These are phyloP conservation scores for Philopotamus ludificatus DNA, from an alignment of 1,140 invertebrate species.

Conservation along the genomic window DNA sequence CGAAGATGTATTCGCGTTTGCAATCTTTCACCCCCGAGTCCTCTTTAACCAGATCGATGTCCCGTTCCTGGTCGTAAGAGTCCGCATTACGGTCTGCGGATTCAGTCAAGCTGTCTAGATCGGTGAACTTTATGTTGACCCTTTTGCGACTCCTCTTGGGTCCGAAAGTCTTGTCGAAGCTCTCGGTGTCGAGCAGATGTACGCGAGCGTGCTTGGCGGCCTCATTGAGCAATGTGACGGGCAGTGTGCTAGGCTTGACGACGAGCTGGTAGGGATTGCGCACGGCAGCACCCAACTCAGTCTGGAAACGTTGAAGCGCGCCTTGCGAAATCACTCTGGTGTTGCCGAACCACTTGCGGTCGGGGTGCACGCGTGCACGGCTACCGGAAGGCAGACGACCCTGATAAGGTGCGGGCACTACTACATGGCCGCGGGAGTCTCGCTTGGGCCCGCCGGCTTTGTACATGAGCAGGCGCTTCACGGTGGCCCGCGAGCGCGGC, in stretches of 20 bases:
- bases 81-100: slow-evolving; percentile 68
- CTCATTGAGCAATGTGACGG: slow-evolving; percentile 93
- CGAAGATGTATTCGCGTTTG: slow-evolving; percentile 83
- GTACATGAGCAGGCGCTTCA: slow-evolving; percentile 97
- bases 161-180: slow-evolving; percentile 93
- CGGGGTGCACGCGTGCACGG: slow-evolving; percentile 92
- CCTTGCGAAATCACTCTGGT: slow-evolving; percentile 89
- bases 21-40: slow-evolving; percentile 76
- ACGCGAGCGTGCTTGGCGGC: slow-evolving; percentile 86
- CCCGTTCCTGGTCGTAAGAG: slow-evolving; percentile 77
- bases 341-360: slow-evolving; percentile 98
- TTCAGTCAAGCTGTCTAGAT: slow-evolving; percentile 71
- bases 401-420: slow-evolving; percentile 94
- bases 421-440: slow-evolving; percentile 87
- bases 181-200: slow-evolving; percentile 94
- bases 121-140: slow-evolving; percentile 77
- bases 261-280: slow-evolving; percentile 97
- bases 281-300: slow-evolving; percentile 89
- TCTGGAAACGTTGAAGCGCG: slow-evolving; percentile 95
- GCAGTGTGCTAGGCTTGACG: slow-evolving; percentile 94
- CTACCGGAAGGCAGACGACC: slow-evolving; percentile 84
- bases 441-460: slow-evolving; percentile 94
- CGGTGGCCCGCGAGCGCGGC: slow-evolving; percentile 86
- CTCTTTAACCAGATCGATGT: slow-evolving; percentile 79
- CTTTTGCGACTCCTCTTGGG: slow-evolving; percentile 90